Conservation (phyloP, 2,888 invertebrate genomes). For the Eutolmus rufibarbis region DNA sequence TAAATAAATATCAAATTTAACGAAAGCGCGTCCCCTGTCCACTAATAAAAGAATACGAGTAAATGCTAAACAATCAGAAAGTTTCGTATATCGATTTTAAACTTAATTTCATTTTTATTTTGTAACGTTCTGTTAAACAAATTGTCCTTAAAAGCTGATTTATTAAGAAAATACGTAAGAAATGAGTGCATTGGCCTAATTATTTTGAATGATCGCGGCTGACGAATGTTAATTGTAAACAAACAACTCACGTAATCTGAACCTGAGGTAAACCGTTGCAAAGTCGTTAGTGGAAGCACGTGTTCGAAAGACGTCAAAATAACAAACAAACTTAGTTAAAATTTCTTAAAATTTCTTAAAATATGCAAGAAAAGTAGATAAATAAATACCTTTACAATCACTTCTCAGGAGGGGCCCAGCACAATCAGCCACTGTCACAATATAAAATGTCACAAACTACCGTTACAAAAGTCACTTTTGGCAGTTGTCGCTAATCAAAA, state of each 20-base stretch:
- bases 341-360: not conserved
- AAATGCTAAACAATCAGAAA: no score
- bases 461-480: not conserved
- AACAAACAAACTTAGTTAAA: not conserved
- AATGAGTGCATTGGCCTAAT: no score
- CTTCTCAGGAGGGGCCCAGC: not conserved
- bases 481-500: not conserved
- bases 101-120: no score
- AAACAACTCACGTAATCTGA: not conserved
- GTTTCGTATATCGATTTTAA: no score
- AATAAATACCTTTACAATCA: not conserved
- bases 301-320: not conserved
- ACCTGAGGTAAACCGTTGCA: not conserved
- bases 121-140: no score
- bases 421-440: not conserved
- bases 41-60: no score
- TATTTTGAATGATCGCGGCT: no score
- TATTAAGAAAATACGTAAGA: no score
- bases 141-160: no score
- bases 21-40: no score
- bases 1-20: no score
- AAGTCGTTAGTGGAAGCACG: not conserved
- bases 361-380: not conserved
- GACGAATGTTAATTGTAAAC: not conserved
- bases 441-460: not conserved